phyloP scores from a whole-genome alignment of 2,113 vertebrate species.

The Danionella cerebrum region DNA sequence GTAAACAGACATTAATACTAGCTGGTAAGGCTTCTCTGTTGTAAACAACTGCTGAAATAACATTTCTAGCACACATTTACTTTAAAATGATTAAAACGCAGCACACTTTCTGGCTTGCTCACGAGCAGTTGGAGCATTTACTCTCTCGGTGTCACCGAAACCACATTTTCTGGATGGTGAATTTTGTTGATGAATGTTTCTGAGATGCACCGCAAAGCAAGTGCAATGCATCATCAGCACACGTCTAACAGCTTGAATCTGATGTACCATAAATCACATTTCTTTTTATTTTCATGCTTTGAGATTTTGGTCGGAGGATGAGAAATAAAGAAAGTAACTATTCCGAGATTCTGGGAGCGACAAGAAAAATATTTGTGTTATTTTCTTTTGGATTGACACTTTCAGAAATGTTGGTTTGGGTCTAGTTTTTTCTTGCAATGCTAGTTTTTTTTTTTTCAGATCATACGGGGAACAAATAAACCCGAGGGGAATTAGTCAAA shows the following conservation, averaged over 20 bases:
- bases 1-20: too few relatives aligned
- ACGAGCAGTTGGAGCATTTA: not conserved
- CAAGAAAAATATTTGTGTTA: too few relatives aligned
- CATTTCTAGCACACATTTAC: not conserved
- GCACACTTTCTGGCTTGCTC: not conserved
- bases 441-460: too few relatives aligned
- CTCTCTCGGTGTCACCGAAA: not conserved
- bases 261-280: not conserved
- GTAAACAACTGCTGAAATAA: slow-evolving; percentile 1
- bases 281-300: not conserved
- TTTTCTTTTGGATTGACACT: too few relatives aligned
- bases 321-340: too few relatives aligned
- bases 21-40: not conserved
- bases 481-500: too few relatives aligned
- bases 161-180: not conserved
- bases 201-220: not conserved
- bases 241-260: not conserved
- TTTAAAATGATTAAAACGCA: not conserved
- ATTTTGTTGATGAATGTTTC: not conserved
- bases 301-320: too few relatives aligned
- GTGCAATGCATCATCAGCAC: not conserved
- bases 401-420: too few relatives aligned
- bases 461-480: too few relatives aligned
- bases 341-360: too few relatives aligned
- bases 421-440: too few relatives aligned